phyloP scores from a whole-genome alignment of 2,888 invertebrate genomes.

The Venusia cambrica region DNA sequence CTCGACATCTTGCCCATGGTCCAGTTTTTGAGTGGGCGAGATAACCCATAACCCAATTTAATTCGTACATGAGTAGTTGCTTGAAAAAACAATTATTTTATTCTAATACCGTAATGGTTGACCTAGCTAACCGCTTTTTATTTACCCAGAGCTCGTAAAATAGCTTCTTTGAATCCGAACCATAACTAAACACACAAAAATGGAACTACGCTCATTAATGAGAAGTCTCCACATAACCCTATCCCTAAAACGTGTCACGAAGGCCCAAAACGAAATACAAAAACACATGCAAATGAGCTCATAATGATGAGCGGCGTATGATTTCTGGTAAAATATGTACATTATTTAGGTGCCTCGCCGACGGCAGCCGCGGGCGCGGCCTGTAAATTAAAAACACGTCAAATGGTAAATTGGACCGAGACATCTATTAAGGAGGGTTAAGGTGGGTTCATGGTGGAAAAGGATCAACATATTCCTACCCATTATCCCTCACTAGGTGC shows the following conservation, averaged over 20 bases:
- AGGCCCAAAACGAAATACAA: constrained; percentile 32
- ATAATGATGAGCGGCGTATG: constrained; percentile 70
- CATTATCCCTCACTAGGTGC: too few relatives aligned
- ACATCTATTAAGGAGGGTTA: constrained; percentile 75
- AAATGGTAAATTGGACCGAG: constrained; percentile 80
- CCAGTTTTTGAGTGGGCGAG: too few relatives aligned
- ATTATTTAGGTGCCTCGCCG: constrained; percentile 62
- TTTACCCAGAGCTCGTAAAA: too few relatives aligned
- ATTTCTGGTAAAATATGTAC: constrained; percentile 70
- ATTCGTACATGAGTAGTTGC: too few relatives aligned
- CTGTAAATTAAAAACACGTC: constrained; percentile 81
- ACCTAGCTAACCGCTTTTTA: too few relatives aligned
- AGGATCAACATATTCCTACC: constrained; percentile 4
- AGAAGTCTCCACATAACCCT: constrained; percentile 7
- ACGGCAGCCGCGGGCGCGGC: constrained; percentile 75
- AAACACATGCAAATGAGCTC: constrained; percentile 60
- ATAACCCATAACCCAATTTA: too few relatives aligned
- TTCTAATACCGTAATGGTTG: too few relatives aligned
- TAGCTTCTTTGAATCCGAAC: not conserved
- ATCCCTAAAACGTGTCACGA: constrained; percentile 33
- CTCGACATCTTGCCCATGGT: too few relatives aligned
- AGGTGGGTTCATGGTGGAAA: constrained; percentile 42
- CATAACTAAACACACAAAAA: constrained; percentile 7
- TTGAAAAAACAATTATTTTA: too few relatives aligned
- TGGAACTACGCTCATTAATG: not conserved